Conservation (phyloP, 2,888 invertebrate species). For the Drosophila gaucha region DNA sequence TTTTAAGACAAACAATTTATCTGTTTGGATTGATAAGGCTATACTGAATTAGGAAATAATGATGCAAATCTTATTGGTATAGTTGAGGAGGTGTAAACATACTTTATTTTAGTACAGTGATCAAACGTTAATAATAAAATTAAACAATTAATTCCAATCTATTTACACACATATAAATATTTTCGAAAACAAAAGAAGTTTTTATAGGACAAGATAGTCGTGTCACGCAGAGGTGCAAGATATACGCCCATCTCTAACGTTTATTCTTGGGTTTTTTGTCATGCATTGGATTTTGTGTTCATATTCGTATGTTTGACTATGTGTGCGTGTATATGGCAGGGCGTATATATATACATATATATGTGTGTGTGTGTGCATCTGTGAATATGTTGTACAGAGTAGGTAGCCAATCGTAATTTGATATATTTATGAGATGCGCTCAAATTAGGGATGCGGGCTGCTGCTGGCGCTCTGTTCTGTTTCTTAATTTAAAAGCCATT, state of each 20-base stretch:
- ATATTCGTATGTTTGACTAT: conserved; percentile 13
- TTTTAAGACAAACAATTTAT: too few relatives aligned
- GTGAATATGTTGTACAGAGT: conserved; percentile 29
- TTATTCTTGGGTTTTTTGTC: conserved; percentile 43
- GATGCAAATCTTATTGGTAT: too few relatives aligned
- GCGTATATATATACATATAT: conserved; percentile 7
- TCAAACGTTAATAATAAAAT: too few relatives aligned
- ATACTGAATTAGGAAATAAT: too few relatives aligned
- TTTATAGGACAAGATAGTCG: neutral
- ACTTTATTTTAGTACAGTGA: too few relatives aligned
- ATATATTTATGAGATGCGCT: conserved; percentile 60
- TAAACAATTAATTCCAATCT: too few relatives aligned
- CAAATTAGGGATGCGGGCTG: conserved; percentile 36
- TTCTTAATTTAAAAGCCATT: conserved; percentile 4
- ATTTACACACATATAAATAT: neutral
- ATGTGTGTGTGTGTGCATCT: conserved; percentile 18
- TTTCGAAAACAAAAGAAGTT: neutral
- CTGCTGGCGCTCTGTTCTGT: conserved; percentile 8
- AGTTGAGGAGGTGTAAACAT: too few relatives aligned
- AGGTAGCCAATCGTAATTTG: conserved; percentile 70
- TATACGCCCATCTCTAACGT: conserved; percentile 11
- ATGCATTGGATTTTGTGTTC: conserved; percentile 53
- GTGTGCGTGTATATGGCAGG: conserved; percentile 20
- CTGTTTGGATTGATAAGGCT: too few relatives aligned
- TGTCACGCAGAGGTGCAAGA: conserved; percentile 7